phyloP scores from a whole-genome alignment of 2,113 vertebrate species.

The Haemorhous mexicanus region DNA sequence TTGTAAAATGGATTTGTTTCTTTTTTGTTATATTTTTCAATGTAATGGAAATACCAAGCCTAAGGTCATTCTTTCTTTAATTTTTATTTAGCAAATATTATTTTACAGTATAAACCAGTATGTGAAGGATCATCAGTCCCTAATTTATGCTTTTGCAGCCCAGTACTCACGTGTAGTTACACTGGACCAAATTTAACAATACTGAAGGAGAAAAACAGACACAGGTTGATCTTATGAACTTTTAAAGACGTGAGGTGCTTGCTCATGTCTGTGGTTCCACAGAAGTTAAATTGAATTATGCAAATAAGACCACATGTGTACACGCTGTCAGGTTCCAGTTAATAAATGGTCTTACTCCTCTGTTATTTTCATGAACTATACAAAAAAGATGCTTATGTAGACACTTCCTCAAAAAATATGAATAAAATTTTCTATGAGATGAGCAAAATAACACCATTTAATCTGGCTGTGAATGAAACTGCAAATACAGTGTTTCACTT shows the following conservation, averaged over 20 bases:
- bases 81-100: not conserved
- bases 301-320: not conserved
- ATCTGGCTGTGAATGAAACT: not conserved
- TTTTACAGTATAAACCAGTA: not conserved
- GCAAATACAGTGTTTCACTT: not conserved
- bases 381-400: not conserved
- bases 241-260: not conserved
- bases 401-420: not conserved
- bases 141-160: not conserved
- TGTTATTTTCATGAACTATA: not conserved
- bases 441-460: not conserved
- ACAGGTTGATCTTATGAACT: not conserved
- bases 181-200: not conserved
- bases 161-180: not conserved
- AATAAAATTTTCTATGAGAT: not conserved
- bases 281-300: constrained; percentile 12
- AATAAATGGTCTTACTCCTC: not conserved
- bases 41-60: not conserved
- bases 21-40: not conserved
- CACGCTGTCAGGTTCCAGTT: not conserved
- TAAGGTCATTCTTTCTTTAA: not conserved
- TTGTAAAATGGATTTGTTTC: not conserved
- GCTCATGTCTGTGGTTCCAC: not conserved
- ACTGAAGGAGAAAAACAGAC: not conserved
- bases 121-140: not conserved